These are phyloP conservation scores for Aphrophora alni DNA, from an alignment of 2,888 invertebrate genomes.

Conservation along the genomic window DNA sequence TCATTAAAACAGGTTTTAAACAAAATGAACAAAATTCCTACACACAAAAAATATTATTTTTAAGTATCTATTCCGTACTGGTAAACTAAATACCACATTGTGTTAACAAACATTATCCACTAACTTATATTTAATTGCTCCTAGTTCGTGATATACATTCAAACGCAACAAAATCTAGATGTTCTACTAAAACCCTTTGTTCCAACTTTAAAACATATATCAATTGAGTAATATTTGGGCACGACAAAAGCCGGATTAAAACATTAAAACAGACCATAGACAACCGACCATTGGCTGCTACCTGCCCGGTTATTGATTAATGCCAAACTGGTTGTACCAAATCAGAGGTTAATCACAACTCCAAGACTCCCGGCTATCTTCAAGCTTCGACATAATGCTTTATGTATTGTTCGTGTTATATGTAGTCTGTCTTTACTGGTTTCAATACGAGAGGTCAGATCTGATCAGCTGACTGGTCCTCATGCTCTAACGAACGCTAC, in stretches of 20 bases:
- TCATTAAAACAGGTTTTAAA: too few species aligned
- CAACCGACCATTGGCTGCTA: background rate
- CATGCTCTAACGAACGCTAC: background rate
- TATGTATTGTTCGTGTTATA: background rate
- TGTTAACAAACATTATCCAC: too few species aligned
- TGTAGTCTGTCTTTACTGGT: constrained; percentile 4
- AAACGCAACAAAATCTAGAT: too few species aligned
- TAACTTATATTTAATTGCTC: too few species aligned
- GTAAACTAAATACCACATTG: too few species aligned
- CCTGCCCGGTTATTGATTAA: background rate
- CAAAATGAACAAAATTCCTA: too few species aligned
- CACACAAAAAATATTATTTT: too few species aligned
- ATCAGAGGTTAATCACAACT: background rate
- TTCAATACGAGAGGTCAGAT: background rate
- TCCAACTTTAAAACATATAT: too few species aligned
- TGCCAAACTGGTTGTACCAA: background rate
- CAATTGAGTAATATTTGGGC: background rate
- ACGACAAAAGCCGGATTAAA: background rate
- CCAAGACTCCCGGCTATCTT: background rate
- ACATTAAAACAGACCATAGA: background rate
- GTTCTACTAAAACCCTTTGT: too few species aligned
- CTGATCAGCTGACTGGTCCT: background rate
- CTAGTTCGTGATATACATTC: too few species aligned
- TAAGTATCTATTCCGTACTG: too few species aligned
- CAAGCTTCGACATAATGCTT: background rate